Evolutionary conservation across 2,113 vertebrate species (phyloP).

Genomic region (Ciconia maguari): DNA sequence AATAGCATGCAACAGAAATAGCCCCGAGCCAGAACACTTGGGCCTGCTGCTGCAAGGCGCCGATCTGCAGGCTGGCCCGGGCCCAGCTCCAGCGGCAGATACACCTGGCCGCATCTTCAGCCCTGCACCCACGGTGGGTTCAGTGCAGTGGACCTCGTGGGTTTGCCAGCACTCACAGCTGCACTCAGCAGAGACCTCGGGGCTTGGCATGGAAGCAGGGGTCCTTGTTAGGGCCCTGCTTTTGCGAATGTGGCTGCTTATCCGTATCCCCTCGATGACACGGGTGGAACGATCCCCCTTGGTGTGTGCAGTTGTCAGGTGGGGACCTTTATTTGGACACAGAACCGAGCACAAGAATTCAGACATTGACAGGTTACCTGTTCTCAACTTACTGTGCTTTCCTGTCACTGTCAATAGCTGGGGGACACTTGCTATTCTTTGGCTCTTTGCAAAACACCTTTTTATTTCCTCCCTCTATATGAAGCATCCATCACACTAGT

Average conservation of each 20-base stretch:
- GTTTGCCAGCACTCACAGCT: background rate
- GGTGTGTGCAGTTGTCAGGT: too few species aligned
- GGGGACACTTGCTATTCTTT: background rate
- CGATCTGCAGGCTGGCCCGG: accelerated
- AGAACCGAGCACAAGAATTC: background rate
- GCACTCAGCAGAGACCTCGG: background rate
- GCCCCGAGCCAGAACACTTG: background rate
- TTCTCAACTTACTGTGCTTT: background rate
- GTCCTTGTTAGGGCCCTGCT: too few species aligned
- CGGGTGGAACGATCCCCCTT: background rate
- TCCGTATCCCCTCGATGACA: background rate
- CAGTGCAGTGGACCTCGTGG: accelerated
- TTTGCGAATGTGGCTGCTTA: background rate
- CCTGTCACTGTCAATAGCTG: background rate
- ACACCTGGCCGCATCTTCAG: background rate
- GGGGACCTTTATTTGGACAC: background rate
- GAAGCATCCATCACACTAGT: background rate
- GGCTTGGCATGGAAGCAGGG: background rate
- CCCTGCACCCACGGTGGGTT: background rate
- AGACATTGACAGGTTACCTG: background rate
- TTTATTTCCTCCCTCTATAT: background rate
- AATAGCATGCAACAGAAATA: background rate
- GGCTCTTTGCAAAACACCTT: background rate
- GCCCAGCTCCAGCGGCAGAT: background rate
- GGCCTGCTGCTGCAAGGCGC: background rate